Base-by-base conservation (phyloP, 2,113 vertebrate genomes). In the Tenrec ecaudatus region DNA sequence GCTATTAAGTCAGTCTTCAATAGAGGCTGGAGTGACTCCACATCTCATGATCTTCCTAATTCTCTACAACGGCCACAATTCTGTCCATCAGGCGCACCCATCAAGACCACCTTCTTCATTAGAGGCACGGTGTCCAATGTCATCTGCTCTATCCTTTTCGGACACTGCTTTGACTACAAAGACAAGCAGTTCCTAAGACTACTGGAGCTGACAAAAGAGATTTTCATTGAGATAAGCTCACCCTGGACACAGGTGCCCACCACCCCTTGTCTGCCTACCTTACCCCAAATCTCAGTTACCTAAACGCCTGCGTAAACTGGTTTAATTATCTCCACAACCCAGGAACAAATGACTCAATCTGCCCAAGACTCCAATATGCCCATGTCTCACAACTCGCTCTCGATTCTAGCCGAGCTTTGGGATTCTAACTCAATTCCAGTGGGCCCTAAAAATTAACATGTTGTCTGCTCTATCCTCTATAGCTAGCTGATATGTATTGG, bases 401-500 rank as follows among this genome's bases (percentile, higher is more conserved):
- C 31, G 31, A 73, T 76, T 47, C 68, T 19, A 62, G 82, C 22
- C 5, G 43, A 89, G 17, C 19, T 85, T 12, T 47, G 60, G 60
- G 17, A 5, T 79, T 57, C 66, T 36, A 92, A 87, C 4, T n/a
- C 22, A 31, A 38, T 31, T 60, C 22, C 22, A 8, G 4, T 9
- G 88, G 76, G 47, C 23, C 64, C 68, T 25, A 15, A 10, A 1
- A 20, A 31, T 76, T 36, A 92, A 29, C 76, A 7, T 53, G 6
- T 53, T 53, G 14, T 8, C 60, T 64, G 82, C n/a, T 31, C 47
- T 89, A 0, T 90, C 29, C n/a, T 69, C 38, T 53, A 71, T 95
- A 99, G 99, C 66, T 99, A 31, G 98, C 98, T 57, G 98, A 98
- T 69, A 86, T 98, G 96, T 99, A 98, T 60, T 98, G 98, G 0